These are phyloP conservation scores for Diplodus sargus DNA, from an alignment of 2,797 vertebrate species.

Conservation along the genomic window DNA sequence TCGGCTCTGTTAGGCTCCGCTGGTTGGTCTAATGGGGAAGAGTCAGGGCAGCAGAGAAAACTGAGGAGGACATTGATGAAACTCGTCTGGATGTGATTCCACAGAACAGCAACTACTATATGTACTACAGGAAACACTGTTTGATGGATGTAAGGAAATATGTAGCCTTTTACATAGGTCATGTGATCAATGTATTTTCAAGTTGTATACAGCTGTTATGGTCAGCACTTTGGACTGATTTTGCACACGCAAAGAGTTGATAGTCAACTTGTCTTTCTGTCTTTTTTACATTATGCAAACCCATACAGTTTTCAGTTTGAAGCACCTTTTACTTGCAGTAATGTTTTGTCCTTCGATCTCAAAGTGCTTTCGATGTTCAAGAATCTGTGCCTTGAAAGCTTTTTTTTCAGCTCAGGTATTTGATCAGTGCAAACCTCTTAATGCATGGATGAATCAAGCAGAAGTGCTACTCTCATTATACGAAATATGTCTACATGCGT, in stretches of 20 bases:
- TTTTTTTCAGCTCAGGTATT: conserved; percentile 8
- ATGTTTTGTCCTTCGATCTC: background rate
- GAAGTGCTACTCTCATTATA: background rate
- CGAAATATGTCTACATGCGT: background rate
- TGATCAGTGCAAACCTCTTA: conserved; percentile 16
- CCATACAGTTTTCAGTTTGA: background rate
- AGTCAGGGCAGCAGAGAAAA: conserved; percentile 34
- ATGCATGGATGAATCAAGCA: conserved; percentile 3
- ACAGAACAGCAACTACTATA: background rate
- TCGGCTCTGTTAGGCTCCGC: conserved; percentile 29
- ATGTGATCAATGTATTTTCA: no score
- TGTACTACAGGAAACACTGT: background rate
- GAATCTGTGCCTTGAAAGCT: background rate
- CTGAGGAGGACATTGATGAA: conserved; percentile 32
- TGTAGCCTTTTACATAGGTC: background rate
- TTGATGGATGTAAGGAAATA: background rate
- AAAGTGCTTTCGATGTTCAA: conserved; percentile 8
- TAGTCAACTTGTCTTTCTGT: background rate
- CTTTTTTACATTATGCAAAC: background rate
- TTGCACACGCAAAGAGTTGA: no score
- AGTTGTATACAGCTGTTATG: no score
- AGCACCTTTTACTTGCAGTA: background rate
- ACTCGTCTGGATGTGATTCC: conserved; percentile 13
- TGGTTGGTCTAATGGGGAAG: conserved; percentile 41
- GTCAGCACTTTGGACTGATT: no score